Evolutionary conservation across 2,888 invertebrate genomes (phyloP).

Genomic region (Acronicta leporina): DNA sequence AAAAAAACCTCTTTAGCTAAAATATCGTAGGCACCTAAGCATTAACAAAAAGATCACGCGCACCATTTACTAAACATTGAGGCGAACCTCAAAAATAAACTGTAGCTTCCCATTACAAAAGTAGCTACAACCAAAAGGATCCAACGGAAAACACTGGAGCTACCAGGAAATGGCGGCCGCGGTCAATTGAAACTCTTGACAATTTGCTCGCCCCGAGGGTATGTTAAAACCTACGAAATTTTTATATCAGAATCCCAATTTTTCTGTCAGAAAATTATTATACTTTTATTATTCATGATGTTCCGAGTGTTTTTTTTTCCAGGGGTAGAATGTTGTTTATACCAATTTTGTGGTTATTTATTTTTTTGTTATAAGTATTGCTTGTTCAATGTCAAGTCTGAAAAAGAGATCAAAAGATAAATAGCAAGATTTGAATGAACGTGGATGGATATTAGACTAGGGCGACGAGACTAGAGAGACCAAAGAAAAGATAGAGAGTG

Average conservation of each 20-base stretch:
- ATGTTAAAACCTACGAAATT: slow-evolving; percentile 56
- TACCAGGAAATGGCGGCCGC: slow-evolving; percentile 52
- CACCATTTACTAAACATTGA: slow-evolving; percentile 41
- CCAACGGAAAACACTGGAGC: slow-evolving; percentile 49
- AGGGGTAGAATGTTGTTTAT: no score
- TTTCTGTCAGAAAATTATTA: slow-evolving; percentile 46
- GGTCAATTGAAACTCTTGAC: slow-evolving; percentile 60
- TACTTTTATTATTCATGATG: slow-evolving; percentile 39
- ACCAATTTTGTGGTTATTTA: no score
- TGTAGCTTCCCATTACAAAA: slow-evolving; percentile 55
- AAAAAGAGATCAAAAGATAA: no score
- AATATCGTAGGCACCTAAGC: slow-evolving; percentile 16
- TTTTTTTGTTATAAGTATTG: no score
- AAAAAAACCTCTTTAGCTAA: slow-evolving; percentile 17
- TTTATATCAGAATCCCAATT: slow-evolving; percentile 60
- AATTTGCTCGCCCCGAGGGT: slow-evolving; percentile 51
- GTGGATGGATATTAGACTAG: no score
- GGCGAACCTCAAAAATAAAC: slow-evolving; percentile 50
- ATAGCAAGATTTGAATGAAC: no score
- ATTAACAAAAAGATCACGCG: slow-evolving; percentile 36
- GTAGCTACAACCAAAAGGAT: slow-evolving; percentile 54
- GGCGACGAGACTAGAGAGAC: no score
- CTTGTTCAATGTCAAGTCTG: no score
- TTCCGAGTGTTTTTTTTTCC: slow-evolving; percentile 36
- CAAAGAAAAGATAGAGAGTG: no score